Evolutionary conservation across 2,888 invertebrate genomes (phyloP), one percentile per base, ranked within the genome.

Genomic region (Drosophila diplacantha): DNA sequence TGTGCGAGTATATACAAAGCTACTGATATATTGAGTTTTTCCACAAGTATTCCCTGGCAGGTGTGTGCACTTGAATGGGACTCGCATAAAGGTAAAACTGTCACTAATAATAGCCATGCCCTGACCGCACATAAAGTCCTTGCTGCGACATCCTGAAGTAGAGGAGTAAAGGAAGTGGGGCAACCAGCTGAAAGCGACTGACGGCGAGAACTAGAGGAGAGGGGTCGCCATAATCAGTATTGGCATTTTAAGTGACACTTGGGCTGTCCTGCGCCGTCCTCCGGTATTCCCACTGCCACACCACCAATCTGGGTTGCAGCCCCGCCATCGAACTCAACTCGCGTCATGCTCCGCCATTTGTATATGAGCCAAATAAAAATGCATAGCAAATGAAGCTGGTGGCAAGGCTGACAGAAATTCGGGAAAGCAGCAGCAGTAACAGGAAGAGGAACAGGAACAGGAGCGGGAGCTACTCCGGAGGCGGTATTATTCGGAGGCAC

Each of bases 311-410:
- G 59, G 18, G 38, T 9, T 35, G 38, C 52, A 29, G 18, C 41
- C 38, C 57, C 38, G 31, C 35, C 32, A 18, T 18, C 60, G 49
- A 49, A 52, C 59, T 31, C 37, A 43, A 59, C 59, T 66, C 69
- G 59, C 69, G 60, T 50, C 69, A 53, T 56, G 66, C 60, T 52
- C 64, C 56, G 67, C 81, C 83, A 83, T 83, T 83, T 81, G 71
- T 81, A 84, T 83, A 83, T 84, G 80, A 81, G 82, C 75, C 72
- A 79, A 81, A 85, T 84, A 85, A 83, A 85, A 85, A 77, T 85
- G 76, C 83, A 85, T 83, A 76, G 62, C 53, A 76, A 80, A 85
- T 85, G 78, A 75, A 69, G 73, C 69, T 62, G 66, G 60, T 62
- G 66, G 60, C 53, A 37, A 41, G 47, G 32, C 22, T 56, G 68